Evolutionary conservation across 1,140 invertebrate species (phyloP), one percentile per base, ranked within the genome.

Genomic region (Anoplophora glabripennis): DNA sequence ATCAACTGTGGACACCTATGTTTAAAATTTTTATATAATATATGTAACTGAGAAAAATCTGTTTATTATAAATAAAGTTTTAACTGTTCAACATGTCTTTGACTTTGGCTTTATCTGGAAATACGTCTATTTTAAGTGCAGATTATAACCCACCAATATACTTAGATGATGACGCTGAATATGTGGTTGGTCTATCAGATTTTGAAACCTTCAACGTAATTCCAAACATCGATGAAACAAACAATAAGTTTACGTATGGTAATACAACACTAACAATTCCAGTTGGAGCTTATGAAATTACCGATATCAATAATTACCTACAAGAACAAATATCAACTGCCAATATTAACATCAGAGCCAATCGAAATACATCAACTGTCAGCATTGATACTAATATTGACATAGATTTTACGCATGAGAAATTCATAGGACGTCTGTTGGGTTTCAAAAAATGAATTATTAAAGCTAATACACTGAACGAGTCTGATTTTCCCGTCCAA

Each of bases 21-120:
- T 62, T 55, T 72, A 47, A 46, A 65, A 38, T 71, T 67, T 69
- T 65, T 68, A 60, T 59, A 49, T 53, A 52, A 52, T 40, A 8
- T 28, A 14, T 40, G 33, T 11, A 38, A 52, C 36, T 40, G 21
- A 21, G 37, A 9, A 52, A 18, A 52, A n/a, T 15, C 7, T 12
- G 5, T 12, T 18, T 36, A 52, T 52, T 52, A 18, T 5, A 38
- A 28, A 38, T 38, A 10, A 11, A 52, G 38, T n/a, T 28, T 15
- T 38, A 10, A 52, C n/a, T n/a, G 36, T 52, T 28, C 21, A 28
- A 28, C 49, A 40, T 52, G 36, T 52, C 49, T 37, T 52, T 21
- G 15, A 52, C 5, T 8, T 36, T 48, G 28, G 12, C 7, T 11
- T 11, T 48, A 1, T 5, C 18, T 48, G 46, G 21, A 5, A 12